Percentiles rank a stretch among this genome's conserved stretches.
Conservation (phyloP, 2,113 vertebrate genomes). For the Morone chrysops region DNA sequence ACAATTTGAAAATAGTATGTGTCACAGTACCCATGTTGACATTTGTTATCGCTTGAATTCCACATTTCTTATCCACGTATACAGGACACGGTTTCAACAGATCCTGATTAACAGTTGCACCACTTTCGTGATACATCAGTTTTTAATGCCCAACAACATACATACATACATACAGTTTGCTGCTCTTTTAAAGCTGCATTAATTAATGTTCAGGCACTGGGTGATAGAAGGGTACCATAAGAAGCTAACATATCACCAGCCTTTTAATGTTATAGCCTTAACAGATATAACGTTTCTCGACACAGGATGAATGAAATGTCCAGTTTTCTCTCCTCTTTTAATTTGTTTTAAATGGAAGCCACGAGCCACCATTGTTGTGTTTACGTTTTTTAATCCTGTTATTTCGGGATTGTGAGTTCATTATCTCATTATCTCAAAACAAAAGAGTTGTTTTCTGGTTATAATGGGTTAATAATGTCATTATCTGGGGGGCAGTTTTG, state of each 20-base stretch:
- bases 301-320: background rate
- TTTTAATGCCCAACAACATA: background rate
- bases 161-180: background rate
- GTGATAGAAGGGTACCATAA: background rate
- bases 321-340: background rate
- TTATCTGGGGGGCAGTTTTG: background rate
- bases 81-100: background rate
- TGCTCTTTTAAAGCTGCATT: constrained; percentile 34
- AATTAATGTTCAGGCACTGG: background rate
- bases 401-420: background rate
- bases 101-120: background rate
- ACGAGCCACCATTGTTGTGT: background rate
- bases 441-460: background rate
- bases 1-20: background rate
- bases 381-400: background rate
- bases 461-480: constrained; percentile 11
- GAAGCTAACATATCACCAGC: background rate
- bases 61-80: background rate
- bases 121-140: background rate
- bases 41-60: background rate
- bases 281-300: background rate
- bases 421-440: constrained; percentile 15
- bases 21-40: too few relatives aligned
- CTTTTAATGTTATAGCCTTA: too few relatives aligned
- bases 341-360: background rate